phyloP scores from a whole-genome alignment of 92 coral and sea anemone species.

The Palythoa grandis region DNA sequence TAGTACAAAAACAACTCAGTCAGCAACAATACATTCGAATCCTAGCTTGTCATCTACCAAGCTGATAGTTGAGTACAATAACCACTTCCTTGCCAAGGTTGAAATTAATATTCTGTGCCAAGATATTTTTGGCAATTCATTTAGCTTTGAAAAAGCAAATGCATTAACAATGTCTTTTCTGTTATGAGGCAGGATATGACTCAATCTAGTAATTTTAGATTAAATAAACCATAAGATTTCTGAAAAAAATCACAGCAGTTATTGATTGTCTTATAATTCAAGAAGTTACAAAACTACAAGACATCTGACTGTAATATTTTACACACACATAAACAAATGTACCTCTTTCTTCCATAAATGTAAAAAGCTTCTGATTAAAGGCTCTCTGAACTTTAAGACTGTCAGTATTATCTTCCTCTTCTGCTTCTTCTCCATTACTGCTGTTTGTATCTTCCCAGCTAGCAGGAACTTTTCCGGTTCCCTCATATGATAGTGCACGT shows the following conservation, averaged over 20 bases:
- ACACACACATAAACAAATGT: neutral
- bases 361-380: slow-evolving; percentile 65
- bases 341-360: slow-evolving; percentile 92
- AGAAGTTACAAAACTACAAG: too few relatives aligned
- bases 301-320: too few relatives aligned
- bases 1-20: neutral
- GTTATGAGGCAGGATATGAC: too few relatives aligned
- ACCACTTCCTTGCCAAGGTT: slow-evolving; percentile 11
- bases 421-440: slow-evolving; percentile 65
- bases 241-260: too few relatives aligned
- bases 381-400: slow-evolving; percentile 68
- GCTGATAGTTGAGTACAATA: neutral
- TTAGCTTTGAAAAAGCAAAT: neutral
- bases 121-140: neutral
- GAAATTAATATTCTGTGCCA: neutral
- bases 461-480: slow-evolving; percentile 85
- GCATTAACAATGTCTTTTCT: too few relatives aligned
- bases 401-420: slow-evolving; percentile 62
- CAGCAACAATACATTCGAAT: neutral
- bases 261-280: too few relatives aligned
- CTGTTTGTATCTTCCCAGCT: slow-evolving; percentile 81
- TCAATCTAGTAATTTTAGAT: too few relatives aligned
- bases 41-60: neutral
- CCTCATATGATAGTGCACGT: slow-evolving; percentile 83
- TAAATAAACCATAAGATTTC: too few relatives aligned